Evolutionary conservation across 1,140 invertebrate species (phyloP).

Genomic region (Drosophila pectinifera): DNA sequence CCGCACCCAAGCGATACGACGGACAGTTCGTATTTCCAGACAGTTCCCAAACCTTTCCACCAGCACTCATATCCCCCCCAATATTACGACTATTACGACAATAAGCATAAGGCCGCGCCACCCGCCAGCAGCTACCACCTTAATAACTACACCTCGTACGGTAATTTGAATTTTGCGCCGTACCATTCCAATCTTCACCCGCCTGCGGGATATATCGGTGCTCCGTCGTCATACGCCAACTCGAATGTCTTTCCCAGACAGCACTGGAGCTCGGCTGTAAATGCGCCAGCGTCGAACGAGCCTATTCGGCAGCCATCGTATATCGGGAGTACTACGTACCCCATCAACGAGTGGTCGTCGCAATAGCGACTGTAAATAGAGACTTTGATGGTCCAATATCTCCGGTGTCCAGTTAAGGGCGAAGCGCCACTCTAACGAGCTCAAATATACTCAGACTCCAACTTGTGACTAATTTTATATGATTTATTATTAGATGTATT

Average conservation of each 20-base stretch:
- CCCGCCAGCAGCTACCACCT: slow-evolving; percentile 60
- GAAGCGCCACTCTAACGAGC: slow-evolving; percentile 36
- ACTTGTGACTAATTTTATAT: slow-evolving; percentile 19
- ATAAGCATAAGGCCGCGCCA: slow-evolving; percentile 67
- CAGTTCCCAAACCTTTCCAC: slow-evolving; percentile 56
- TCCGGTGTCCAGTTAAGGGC: slow-evolving; percentile 51
- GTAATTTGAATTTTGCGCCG: slow-evolving; percentile 72
- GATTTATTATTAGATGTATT: slow-evolving; percentile 14
- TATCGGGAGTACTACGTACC: slow-evolving; percentile 60
- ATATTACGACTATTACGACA: slow-evolving; percentile 77
- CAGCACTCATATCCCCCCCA: slow-evolving; percentile 70
- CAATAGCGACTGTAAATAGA: slow-evolving; percentile 70
- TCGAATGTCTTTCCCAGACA: slow-evolving; percentile 73
- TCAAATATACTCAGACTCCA: slow-evolving; percentile 45
- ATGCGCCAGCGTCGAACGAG: slow-evolving; percentile 62
- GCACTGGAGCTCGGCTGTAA: slow-evolving; percentile 70
- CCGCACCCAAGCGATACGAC: slow-evolving; percentile 44
- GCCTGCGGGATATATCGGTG: slow-evolving; percentile 56
- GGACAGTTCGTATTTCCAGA: slow-evolving; percentile 63
- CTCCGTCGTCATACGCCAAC: slow-evolving; percentile 65
- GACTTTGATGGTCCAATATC: slow-evolving; percentile 29
- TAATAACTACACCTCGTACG: slow-evolving; percentile 70
- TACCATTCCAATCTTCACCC: slow-evolving; percentile 75
- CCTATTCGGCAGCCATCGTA: slow-evolving; percentile 68
- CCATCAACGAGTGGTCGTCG: slow-evolving; percentile 72